These are phyloP conservation scores for Drosophila novamexicana DNA, from an alignment of 1,140 invertebrate species.

Conservation along the genomic window DNA sequence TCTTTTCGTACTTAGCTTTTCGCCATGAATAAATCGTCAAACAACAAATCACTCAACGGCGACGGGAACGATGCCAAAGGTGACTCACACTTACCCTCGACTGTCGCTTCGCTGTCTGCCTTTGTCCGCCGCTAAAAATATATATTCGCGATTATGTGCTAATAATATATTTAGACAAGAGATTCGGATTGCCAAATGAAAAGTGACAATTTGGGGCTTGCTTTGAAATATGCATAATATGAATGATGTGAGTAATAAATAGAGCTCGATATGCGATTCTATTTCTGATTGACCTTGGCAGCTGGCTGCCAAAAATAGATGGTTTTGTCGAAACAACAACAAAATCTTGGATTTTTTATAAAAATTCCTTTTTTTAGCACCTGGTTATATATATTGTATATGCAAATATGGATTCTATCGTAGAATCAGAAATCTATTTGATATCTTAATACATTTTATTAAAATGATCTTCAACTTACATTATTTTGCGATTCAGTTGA, in stretches of 20 bases:
- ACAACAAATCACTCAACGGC: conserved; percentile 67
- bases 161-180: conserved; percentile 41
- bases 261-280: conserved; percentile 35
- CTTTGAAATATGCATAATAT: conserved; percentile 8
- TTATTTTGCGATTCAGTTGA: too few relatives aligned
- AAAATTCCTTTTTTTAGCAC: too few relatives aligned
- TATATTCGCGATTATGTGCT: conserved; percentile 20
- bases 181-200: conserved; percentile 31
- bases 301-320: conserved; percentile 35
- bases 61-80: conserved; percentile 50
- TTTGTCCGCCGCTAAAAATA: conserved; percentile 43
- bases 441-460: too few relatives aligned
- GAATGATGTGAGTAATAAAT: conserved; percentile 11
- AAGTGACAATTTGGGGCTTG: conserved; percentile 57
- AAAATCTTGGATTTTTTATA: too few relatives aligned
- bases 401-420: too few relatives aligned
- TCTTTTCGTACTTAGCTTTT: conserved; percentile 22
- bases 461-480: too few relatives aligned
- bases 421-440: too few relatives aligned
- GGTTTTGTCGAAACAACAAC: too few relatives aligned
- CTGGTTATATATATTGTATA: too few relatives aligned
- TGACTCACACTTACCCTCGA: conserved; percentile 54
- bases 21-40: conserved; percentile 68
- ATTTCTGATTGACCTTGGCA: conserved; percentile 54
- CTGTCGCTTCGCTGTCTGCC: conserved; percentile 12